phyloP scores from a whole-genome alignment of 2,797 vertebrate species.

The Spinus olivaceus region DNA sequence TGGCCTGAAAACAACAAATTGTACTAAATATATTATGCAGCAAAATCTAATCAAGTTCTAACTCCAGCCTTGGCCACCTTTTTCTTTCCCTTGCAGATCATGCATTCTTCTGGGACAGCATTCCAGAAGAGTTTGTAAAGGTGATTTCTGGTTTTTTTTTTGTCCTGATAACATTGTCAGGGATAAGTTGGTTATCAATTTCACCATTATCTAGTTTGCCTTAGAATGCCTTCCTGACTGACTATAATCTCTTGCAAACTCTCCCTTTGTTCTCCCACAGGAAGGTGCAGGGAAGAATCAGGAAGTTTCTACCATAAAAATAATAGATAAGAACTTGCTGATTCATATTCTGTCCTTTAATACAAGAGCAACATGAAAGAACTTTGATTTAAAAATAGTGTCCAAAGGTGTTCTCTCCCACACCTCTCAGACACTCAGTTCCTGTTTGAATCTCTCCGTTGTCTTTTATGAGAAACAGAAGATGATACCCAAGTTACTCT shows the following conservation, averaged over 20 bases:
- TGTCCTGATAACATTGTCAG: not conserved
- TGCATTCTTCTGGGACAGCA: not conserved
- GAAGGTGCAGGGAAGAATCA: not conserved
- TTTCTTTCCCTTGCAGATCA: not conserved
- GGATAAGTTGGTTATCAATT: not conserved
- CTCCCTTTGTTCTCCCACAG: not conserved
- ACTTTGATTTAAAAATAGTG: not conserved
- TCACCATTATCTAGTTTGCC: not conserved
- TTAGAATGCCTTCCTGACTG: constrained; percentile 10
- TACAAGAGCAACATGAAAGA: not conserved
- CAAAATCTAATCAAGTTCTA: not conserved
- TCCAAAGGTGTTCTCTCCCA: not conserved
- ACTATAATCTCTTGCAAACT: not conserved
- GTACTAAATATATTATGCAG: not conserved
- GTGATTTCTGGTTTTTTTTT: not conserved
- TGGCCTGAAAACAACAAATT: not conserved
- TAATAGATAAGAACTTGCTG: not conserved
- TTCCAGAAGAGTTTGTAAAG: not conserved
- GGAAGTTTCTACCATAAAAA: constrained; percentile 1
- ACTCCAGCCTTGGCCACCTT: not conserved
- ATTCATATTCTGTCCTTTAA: not conserved
- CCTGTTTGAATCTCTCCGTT: not conserved
- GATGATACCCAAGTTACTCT: not conserved
- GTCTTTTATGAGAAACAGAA: not conserved
- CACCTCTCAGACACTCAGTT: not conserved